These are phyloP conservation scores for Procambarus clarkii DNA, from an alignment of 1,140 invertebrate genomes.

Conservation along the genomic window DNA sequence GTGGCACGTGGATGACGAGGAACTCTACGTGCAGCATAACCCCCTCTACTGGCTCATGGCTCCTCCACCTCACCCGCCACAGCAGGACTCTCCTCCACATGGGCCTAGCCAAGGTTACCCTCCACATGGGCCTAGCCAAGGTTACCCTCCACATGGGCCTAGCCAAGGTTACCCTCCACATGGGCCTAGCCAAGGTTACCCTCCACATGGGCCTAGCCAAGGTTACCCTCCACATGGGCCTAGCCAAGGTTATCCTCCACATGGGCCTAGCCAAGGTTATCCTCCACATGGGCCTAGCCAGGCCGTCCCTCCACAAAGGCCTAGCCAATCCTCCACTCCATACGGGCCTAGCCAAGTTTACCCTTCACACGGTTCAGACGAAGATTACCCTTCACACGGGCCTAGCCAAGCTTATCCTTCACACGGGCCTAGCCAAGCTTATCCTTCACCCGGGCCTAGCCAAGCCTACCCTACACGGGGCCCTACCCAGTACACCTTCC, in stretches of 20 bases:
- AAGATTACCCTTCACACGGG: background rate
- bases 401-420: background rate
- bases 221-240: too few relatives aligned
- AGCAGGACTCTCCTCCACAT: background rate
- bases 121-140: too few relatives aligned
- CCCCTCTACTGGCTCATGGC: constrained; percentile 67
- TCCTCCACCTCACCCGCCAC: background rate
- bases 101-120: background rate
- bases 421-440: background rate
- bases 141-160: too few relatives aligned
- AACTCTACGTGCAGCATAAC: constrained; percentile 67
- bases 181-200: too few relatives aligned
- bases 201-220: too few relatives aligned
- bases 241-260: too few relatives aligned
- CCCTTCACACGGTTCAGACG: background rate
- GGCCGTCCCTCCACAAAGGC: too few relatives aligned
- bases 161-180: too few relatives aligned
- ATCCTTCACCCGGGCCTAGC: background rate
- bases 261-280: too few relatives aligned
- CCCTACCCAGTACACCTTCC: background rate
- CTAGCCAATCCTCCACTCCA: background rate
- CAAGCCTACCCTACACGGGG: background rate
- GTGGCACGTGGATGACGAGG: background rate
- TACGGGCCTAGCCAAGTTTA: background rate
- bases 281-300: too few relatives aligned